Evolutionary conservation across 2,888 invertebrate species (phyloP).

Genomic region (Xylocampa areola): DNA sequence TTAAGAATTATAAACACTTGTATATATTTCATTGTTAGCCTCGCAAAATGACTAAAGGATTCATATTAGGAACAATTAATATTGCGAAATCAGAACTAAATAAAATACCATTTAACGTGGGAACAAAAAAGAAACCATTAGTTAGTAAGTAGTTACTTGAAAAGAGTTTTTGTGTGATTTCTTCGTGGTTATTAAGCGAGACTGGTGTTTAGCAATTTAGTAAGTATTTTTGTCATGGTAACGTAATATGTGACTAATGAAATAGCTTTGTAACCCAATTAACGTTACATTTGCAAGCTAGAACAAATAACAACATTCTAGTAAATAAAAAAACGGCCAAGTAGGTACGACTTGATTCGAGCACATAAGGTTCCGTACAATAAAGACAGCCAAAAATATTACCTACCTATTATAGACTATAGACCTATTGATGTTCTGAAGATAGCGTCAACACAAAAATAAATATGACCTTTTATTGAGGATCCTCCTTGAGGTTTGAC

Average conservation of each 20-base stretch:
- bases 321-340: slow-evolving; percentile 10
- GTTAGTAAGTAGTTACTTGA: slow-evolving; percentile 1
- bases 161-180: slow-evolving; percentile 25
- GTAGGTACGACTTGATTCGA: no score
- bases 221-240: slow-evolving; percentile 39
- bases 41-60: not conserved
- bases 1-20: not conserved
- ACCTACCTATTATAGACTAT: no score
- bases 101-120: no score
- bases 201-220: slow-evolving; percentile 34
- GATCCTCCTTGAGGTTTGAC: no score
- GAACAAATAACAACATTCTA: slow-evolving; percentile 23
- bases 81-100: no score
- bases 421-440: no score
- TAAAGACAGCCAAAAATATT: no score
- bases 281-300: slow-evolving; percentile 41
- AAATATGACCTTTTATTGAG: no score
- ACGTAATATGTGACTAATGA: slow-evolving; percentile 48
- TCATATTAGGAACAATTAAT: not conserved
- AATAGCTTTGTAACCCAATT: slow-evolving; percentile 51
- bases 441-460: no score
- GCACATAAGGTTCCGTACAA: no score
- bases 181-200: slow-evolving; percentile 30
- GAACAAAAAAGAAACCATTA: not conserved
- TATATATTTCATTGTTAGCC: not conserved